Evolutionary conservation across 2,797 vertebrate species (phyloP).

Genomic region (Mus caroli): DNA sequence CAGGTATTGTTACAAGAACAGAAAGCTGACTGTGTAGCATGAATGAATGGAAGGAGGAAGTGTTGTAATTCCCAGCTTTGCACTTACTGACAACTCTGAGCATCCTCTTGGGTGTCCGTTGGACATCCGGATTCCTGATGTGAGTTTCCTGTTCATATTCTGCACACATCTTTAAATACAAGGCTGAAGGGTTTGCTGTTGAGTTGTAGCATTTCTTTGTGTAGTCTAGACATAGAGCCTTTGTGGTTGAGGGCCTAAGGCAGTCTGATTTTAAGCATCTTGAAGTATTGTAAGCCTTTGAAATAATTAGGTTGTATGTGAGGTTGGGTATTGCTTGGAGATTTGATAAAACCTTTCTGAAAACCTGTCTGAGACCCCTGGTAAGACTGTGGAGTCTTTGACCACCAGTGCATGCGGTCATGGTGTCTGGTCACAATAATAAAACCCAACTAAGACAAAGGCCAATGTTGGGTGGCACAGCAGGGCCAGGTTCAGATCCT

Average conservation of each 20-base stretch:
- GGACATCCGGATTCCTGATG: neutral
- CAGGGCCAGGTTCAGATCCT: accelerated
- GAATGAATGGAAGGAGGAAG: neutral
- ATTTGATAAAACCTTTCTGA: neutral
- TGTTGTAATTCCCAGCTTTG: neutral
- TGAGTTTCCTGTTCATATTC: neutral
- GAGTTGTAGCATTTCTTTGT: neutral
- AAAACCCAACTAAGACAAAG: neutral
- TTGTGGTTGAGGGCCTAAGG: neutral
- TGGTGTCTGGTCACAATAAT: neutral
- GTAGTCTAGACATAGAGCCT: neutral
- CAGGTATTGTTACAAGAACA: neutral
- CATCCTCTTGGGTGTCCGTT: neutral
- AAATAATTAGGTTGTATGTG: neutral
- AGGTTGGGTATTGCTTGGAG: neutral
- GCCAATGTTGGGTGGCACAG: neutral
- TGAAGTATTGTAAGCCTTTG: neutral
- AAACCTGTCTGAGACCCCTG: neutral
- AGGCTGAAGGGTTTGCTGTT: neutral
- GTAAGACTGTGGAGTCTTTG: neutral
- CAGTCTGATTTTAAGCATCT: neutral
- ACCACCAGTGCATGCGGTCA: neutral
- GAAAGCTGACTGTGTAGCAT: neutral
- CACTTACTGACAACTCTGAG: neutral
- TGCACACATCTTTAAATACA: neutral